Percentiles rank a stretch among this genome's conserved stretches.
phyloP scores from a whole-genome alignment of 1,140 invertebrate species.

The Drosophila sp. region DNA sequence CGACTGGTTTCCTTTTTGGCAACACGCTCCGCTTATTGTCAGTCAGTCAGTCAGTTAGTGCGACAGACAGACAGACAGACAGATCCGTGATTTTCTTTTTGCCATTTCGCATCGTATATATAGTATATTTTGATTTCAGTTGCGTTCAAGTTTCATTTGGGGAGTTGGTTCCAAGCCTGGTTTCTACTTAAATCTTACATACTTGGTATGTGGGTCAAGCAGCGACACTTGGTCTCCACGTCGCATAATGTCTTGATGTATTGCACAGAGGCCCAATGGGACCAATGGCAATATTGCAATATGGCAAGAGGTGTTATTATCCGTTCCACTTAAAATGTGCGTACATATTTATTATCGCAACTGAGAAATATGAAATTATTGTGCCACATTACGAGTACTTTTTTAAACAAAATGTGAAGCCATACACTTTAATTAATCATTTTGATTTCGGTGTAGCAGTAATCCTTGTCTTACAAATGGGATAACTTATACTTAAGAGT shows the following conservation, averaged over 20 bases:
- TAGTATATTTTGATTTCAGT: conserved; percentile 59
- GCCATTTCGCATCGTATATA: conserved; percentile 58
- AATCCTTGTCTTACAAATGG: neutral
- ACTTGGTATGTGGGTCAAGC: conserved; percentile 73
- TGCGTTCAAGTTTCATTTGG: conserved; percentile 71
- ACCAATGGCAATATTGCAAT: conserved; percentile 53
- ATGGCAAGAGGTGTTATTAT: conserved; percentile 66
- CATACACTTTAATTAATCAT: conserved; percentile 21
- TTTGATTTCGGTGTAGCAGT: neutral
- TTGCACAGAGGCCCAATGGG: conserved; percentile 55
- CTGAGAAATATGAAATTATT: conserved; percentile 58
- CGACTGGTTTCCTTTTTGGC: conserved; percentile 82
- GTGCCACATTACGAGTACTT: conserved; percentile 32
- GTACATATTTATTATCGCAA: conserved; percentile 59
- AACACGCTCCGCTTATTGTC: conserved; percentile 61
- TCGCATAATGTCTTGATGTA: conserved; percentile 63
- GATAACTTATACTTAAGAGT: conserved; percentile 12
- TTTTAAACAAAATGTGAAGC: conserved; percentile 16
- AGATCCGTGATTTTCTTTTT: conserved; percentile 70
- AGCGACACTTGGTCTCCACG: conserved; percentile 61
- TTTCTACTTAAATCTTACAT: conserved; percentile 30
- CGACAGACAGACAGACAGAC: conserved; percentile 9
- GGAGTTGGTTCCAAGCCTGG: conserved; percentile 51
- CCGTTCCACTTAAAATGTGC: conserved; percentile 24
- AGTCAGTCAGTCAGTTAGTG: conserved; percentile 14